Evolutionary conservation across 2,888 invertebrate species (phyloP).

Genomic region (Syrphus vitripennis): DNA sequence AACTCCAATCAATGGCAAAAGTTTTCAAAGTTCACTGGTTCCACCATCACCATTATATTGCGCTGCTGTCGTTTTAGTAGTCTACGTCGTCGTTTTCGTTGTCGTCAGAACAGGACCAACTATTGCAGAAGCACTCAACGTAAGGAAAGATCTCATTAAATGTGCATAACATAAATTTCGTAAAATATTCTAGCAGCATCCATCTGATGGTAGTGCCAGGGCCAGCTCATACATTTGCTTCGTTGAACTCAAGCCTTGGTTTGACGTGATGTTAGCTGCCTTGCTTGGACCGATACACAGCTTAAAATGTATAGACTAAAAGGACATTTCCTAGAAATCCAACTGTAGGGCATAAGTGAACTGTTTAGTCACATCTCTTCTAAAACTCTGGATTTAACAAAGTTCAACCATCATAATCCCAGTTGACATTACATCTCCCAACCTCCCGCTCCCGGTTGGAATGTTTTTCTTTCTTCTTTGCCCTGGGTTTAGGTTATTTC

Average conservation of each 20-base stretch:
- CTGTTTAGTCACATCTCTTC: slow-evolving; percentile 49
- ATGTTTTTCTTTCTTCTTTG: slow-evolving; percentile 37
- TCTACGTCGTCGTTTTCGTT: not conserved
- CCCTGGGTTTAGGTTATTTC: not conserved
- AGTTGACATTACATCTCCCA: slow-evolving; percentile 58
- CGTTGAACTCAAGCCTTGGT: not conserved
- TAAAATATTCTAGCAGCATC: slow-evolving; percentile 44
- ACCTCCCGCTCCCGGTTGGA: not conserved
- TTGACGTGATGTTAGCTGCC: not conserved
- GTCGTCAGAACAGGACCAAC: slow-evolving; percentile 13
- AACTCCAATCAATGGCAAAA: slow-evolving; percentile 59
- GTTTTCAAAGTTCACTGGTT: slow-evolving; percentile 57
- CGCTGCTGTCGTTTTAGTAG: not conserved
- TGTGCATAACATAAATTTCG: slow-evolving; percentile 66
- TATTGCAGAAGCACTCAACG: slow-evolving; percentile 18
- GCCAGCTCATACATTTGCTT: not conserved
- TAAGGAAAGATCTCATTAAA: slow-evolving; percentile 62
- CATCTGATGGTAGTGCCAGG: not conserved
- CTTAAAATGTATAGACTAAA: slow-evolving; percentile 49
- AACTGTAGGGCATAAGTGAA: slow-evolving; percentile 44
- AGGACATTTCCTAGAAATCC: slow-evolving; percentile 36
- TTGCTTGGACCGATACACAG: slow-evolving; percentile 18
- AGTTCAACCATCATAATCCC: slow-evolving; percentile 69
- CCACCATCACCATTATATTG: not conserved
- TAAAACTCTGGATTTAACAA: slow-evolving; percentile 64